Conservation (phyloP, 2,888 invertebrate species). For the Agonopterix subpropinquella region DNA sequence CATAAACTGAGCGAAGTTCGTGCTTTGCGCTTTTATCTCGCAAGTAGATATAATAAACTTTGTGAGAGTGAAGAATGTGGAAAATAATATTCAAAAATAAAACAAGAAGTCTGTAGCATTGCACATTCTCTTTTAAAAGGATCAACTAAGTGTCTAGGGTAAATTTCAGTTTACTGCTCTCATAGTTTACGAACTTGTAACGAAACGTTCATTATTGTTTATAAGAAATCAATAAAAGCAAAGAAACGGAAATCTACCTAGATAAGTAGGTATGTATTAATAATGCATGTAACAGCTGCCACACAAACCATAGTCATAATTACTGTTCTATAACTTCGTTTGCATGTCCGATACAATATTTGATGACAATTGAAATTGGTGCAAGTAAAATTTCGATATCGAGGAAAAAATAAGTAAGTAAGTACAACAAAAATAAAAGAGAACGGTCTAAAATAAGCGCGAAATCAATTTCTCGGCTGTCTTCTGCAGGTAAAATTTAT, state of each 20-base stretch:
- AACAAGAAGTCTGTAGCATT: conserved; percentile 70
- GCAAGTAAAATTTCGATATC: conserved; percentile 38
- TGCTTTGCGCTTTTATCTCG: conserved; percentile 45
- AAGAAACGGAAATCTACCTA: conserved; percentile 60
- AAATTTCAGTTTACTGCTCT: conserved; percentile 49
- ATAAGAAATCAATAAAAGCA: neutral
- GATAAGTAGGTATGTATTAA: conserved; percentile 38
- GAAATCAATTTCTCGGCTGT: neutral
- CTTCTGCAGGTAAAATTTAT: neutral
- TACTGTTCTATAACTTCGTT: conserved; percentile 31
- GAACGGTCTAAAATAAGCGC: neutral
- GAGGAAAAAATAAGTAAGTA: neutral
- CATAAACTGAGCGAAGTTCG: conserved; percentile 43
- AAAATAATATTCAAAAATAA: conserved; percentile 61
- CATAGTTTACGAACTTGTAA: neutral
- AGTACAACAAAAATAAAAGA: neutral
- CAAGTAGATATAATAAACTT: conserved; percentile 33
- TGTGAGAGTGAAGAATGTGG: conserved; percentile 64
- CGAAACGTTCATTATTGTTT: too few species aligned
- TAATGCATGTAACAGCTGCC: conserved; percentile 70
- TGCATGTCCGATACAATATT: conserved; percentile 28
- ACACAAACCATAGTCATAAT: conserved; percentile 59
- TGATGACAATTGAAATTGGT: conserved; percentile 56
- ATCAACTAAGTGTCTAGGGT: conserved; percentile 59
- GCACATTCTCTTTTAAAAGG: conserved; percentile 70